phyloP scores from a whole-genome alignment of 2,888 invertebrate species.

The Ophioninae sp. region DNA sequence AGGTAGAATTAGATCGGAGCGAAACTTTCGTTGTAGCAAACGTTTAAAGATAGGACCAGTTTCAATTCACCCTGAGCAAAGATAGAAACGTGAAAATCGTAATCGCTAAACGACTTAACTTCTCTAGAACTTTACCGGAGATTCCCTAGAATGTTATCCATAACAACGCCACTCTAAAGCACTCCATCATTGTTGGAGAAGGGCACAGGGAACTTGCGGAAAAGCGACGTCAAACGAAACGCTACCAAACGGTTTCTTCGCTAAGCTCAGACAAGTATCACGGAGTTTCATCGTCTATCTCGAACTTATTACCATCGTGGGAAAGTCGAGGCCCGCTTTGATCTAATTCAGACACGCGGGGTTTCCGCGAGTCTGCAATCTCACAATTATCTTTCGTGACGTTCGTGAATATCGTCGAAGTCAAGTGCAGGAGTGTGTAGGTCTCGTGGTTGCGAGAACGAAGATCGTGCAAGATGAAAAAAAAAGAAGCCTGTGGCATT shows the following conservation, averaged over 20 bases:
- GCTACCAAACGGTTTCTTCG: neutral
- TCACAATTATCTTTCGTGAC: slow-evolving; percentile 36
- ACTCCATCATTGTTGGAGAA: neutral
- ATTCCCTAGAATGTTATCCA: neutral
- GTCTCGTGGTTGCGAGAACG: neutral
- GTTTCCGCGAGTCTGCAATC: slow-evolving; percentile 14
- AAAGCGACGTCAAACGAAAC: neutral
- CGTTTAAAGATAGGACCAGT: no score
- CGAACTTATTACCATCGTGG: neutral
- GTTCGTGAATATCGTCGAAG: slow-evolving; percentile 1
- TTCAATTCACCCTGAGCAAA: no score
- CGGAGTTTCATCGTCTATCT: neutral
- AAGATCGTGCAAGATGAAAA: slow-evolving; percentile 23
- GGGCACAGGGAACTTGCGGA: neutral
- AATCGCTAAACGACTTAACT: no score
- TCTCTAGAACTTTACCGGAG: neutral
- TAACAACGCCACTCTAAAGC: no score
- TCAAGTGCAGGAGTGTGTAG: neutral
- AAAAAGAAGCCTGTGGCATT: slow-evolving; percentile 32
- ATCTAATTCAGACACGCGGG: neutral
- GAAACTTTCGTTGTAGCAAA: no score
- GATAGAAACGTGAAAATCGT: no score
- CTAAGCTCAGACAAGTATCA: neutral
- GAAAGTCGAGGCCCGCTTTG: neutral
- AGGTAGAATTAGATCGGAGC: no score